These are phyloP conservation scores for Anastrepha obliqua DNA, from an alignment of 1,140 invertebrate species.

Conservation along the genomic window DNA sequence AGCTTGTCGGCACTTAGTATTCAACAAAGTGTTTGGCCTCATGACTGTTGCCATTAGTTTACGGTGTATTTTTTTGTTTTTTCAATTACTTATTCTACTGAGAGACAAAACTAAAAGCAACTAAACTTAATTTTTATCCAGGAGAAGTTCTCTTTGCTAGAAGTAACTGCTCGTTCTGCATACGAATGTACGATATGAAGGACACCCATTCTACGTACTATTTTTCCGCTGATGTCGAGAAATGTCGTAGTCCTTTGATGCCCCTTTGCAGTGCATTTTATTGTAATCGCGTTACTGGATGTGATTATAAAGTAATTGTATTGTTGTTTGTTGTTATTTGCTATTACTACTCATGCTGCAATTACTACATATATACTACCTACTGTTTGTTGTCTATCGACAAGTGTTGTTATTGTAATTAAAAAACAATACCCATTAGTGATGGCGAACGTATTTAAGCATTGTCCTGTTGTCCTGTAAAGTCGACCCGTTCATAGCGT, in stretches of 20 bases:
- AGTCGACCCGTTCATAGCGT: not conserved
- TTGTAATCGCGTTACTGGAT: conserved; percentile 51
- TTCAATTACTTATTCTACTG: not conserved
- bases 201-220: not conserved
- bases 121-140: not conserved
- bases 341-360: conserved; percentile 36
- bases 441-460: conserved; percentile 19
- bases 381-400: not conserved
- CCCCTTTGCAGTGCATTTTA: conserved; percentile 37
- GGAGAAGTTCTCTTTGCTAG: not conserved
- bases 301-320: conserved; percentile 54
- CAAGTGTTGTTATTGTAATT: conserved; percentile 40
- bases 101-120: not conserved
- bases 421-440: conserved; percentile 40
- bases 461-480: not conserved
- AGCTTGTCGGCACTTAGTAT: conserved; percentile 5
- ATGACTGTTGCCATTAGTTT: conserved; percentile 4
- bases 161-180: not conserved
- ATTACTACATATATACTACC: conserved; percentile 22
- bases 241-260: conserved; percentile 19
- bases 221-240: not conserved
- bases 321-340: conserved; percentile 31
- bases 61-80: not conserved
- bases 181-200: not conserved
- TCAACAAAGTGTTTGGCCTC: not conserved